A percentile compares a stretch with the other conserved stretches of the same genome.
Evolutionary conservation across 2,797 vertebrate species (phyloP).

Genomic region (Sus cebifrons): DNA sequence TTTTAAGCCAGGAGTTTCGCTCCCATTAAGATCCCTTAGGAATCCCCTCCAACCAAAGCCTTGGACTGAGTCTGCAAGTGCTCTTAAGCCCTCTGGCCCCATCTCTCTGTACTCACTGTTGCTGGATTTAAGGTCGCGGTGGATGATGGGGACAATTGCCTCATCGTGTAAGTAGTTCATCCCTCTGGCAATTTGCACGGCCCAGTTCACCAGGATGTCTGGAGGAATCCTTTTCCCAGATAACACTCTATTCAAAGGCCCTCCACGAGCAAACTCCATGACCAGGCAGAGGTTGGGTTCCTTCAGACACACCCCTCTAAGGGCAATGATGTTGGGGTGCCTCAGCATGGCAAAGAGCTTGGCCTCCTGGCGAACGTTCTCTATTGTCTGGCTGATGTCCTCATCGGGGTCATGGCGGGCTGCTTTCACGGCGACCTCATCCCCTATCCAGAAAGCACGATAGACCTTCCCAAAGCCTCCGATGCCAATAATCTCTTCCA

Average conservation of each 20-base stretch:
- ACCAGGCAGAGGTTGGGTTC: slow-evolving; percentile 98
- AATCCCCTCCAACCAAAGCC: neutral
- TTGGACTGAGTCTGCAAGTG: neutral
- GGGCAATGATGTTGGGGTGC: slow-evolving; percentile 98
- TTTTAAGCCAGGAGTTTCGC: neutral
- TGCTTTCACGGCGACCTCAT: slow-evolving; percentile 98
- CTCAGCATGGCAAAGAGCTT: slow-evolving; percentile 98
- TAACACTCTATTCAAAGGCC: slow-evolving; percentile 96
- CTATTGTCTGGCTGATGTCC: slow-evolving; percentile 96
- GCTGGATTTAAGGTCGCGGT: slow-evolving; percentile 99
- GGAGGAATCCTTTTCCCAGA: slow-evolving; percentile 98
- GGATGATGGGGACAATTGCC: slow-evolving; percentile 97
- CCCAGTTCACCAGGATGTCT: slow-evolving; percentile 98
- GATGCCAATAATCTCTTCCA: slow-evolving; percentile 98
- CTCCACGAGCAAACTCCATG: slow-evolving; percentile 98
- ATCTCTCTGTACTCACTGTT: slow-evolving; percentile 95
- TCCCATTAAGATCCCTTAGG: neutral
- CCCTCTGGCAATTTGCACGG: slow-evolving; percentile 97
- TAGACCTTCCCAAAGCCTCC: slow-evolving; percentile 99
- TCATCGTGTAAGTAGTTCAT: slow-evolving; percentile 98
- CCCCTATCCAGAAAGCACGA: slow-evolving; percentile 95
- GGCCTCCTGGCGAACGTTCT: slow-evolving; percentile 98
- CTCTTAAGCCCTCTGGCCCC: slow-evolving; percentile 27
- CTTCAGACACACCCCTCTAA: slow-evolving; percentile 96
- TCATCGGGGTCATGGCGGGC: slow-evolving; percentile 97